Evolutionary conservation across 2,888 invertebrate species (phyloP).

Genomic region (Caenorhabditis afra): DNA sequence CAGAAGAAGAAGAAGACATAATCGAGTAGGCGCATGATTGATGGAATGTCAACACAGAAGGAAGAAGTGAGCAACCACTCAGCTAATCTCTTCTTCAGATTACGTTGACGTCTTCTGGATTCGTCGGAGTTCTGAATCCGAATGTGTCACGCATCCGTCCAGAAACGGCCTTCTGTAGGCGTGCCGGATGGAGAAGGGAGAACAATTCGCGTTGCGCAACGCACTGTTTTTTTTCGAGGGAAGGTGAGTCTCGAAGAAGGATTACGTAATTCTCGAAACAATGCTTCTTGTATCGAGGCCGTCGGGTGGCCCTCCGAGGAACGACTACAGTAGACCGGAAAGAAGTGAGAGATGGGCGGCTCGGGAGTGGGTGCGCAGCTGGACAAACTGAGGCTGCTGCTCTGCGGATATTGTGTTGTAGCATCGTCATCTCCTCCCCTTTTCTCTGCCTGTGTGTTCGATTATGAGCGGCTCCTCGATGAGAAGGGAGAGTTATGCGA

Average conservation of each 20-base stretch:
- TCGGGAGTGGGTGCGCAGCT: conserved; percentile 52
- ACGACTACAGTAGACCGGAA: conserved; percentile 36
- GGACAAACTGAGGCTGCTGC: conserved; percentile 48
- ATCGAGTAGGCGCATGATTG: conserved; percentile 49
- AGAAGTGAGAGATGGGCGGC: conserved; percentile 22
- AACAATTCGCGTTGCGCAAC: conserved; percentile 24
- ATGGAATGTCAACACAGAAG: conserved; percentile 51
- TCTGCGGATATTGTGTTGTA: conserved; percentile 23
- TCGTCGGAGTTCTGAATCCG: background rate
- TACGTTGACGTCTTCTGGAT: no score
- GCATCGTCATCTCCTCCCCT: conserved; percentile 14
- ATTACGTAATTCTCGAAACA: conserved; percentile 23
- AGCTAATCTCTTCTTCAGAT: conserved; percentile 13
- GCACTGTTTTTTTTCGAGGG: background rate
- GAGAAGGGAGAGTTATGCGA: conserved; percentile 16
- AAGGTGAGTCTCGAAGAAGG: conserved; percentile 15
- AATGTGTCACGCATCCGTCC: background rate
- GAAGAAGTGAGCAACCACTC: conserved; percentile 8
- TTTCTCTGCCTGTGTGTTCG: conserved; percentile 41
- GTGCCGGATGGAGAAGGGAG: conserved; percentile 9
- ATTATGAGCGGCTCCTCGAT: background rate
- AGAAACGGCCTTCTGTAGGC: background rate
- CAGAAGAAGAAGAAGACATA: no score
- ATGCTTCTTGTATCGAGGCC: background rate
- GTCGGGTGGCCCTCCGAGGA: background rate